Percentiles rank a stretch among this genome's conserved stretches.
Conservation (phyloP, 2,113 vertebrate genomes). For the Menidia beryllina region DNA sequence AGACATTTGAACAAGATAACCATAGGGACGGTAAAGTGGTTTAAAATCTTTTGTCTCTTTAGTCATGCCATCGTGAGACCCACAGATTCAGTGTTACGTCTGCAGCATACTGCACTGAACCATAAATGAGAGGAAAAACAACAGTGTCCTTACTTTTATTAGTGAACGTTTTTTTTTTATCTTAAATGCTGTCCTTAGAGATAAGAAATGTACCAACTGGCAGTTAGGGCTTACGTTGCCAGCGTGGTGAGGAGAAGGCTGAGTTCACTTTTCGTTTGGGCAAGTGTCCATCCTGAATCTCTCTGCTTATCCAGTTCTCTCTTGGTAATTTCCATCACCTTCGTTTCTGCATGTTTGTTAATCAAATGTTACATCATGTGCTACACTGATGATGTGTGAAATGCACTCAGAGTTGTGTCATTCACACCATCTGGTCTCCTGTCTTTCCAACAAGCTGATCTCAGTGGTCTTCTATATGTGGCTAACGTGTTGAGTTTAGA, state of each 20-base stretch:
- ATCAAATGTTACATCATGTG: constrained; percentile 5
- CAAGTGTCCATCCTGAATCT: background rate
- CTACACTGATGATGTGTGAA: constrained; percentile 5
- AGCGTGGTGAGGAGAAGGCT: background rate
- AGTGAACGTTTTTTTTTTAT: background rate
- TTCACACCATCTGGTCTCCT: constrained; percentile 39
- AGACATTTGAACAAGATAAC: no score
- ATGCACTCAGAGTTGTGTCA: constrained; percentile 33
- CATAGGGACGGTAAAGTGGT: constrained; percentile 1
- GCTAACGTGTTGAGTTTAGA: constrained; percentile 25
- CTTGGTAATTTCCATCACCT: background rate
- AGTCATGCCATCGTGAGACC: constrained; percentile 37
- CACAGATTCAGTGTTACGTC: constrained; percentile 31
- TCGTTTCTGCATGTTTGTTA: background rate
- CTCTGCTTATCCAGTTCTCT: background rate
- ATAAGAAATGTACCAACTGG: no score
- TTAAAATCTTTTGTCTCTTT: constrained; percentile 38
- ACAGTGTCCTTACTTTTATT: background rate
- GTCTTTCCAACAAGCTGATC: constrained; percentile 19
- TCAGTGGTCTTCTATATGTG: constrained; percentile 13
- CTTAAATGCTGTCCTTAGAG: background rate
- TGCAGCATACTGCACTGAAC: constrained; percentile 12
- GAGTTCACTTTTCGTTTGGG: background rate
- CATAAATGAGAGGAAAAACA: background rate
- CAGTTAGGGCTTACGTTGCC: background rate